Evolutionary conservation across 2,113 vertebrate species (phyloP).

Genomic region (Entelurus aequoreus): DNA sequence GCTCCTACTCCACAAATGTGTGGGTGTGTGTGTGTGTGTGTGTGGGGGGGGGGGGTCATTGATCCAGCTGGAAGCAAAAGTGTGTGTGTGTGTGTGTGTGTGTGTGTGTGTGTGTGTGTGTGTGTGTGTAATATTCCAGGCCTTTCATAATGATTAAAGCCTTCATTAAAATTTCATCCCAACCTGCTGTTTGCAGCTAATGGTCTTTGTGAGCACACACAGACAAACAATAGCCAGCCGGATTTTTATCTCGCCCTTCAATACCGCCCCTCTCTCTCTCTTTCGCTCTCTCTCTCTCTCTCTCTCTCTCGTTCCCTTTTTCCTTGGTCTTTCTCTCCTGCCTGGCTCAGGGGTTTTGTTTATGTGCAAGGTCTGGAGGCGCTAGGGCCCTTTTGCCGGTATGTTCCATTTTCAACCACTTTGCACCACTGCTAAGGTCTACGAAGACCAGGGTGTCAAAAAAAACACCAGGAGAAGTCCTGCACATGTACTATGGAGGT

Average conservation of each 20-base stretch:
- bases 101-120: slow-evolving; percentile 4
- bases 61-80: slow-evolving; percentile 63
- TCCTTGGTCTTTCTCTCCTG: slow-evolving; percentile 43
- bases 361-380: slow-evolving; percentile 59
- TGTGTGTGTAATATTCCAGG: slow-evolving; percentile 78
- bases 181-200: slow-evolving; percentile 97
- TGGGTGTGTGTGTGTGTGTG: slow-evolving; percentile 10
- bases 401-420: slow-evolving; percentile 63
- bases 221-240: slow-evolving; percentile 85
- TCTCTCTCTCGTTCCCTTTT: slow-evolving; percentile 31
- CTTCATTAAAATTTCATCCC: slow-evolving; percentile 99
- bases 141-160: slow-evolving; percentile 94
- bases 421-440: slow-evolving; percentile 68
- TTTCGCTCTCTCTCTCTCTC: background rate
- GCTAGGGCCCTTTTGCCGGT: slow-evolving; percentile 71
- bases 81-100: slow-evolving; percentile 20
- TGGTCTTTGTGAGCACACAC: slow-evolving; percentile 87
- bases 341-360: slow-evolving; percentile 36
- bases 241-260: slow-evolving; percentile 76
- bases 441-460: slow-evolving; percentile 36
- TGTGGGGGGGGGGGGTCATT: too few relatives aligned
- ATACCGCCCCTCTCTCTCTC: slow-evolving; percentile 66
- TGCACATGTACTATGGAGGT: too few relatives aligned
- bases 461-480: slow-evolving; percentile 8
- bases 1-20: slow-evolving; percentile 26